Evolutionary conservation across 2,797 vertebrate genomes (phyloP), one percentile per base, ranked within the genome.

Genomic region (Paramormyrops hopkinsi): DNA sequence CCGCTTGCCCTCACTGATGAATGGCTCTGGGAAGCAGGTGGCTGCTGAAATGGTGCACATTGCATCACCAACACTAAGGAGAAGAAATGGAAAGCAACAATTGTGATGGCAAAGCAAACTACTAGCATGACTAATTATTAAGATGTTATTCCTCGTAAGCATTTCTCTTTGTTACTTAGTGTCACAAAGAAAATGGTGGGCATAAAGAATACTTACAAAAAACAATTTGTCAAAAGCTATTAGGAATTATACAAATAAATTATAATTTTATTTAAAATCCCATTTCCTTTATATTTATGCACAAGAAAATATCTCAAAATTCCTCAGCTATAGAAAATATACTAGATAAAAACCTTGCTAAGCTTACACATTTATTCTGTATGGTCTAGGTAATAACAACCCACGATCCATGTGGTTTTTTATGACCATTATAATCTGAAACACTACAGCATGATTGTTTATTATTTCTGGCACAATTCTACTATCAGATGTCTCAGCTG

Each of bases 21-120:
- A 99, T 0, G 98, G 98, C 92, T 99, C 98, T 0, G 97, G 97
- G 93, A 99, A 99, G 83, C 98, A 99, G 48, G 97, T 95, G n/a
- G 98, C 98, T 0, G 98, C 97, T 0, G 98, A 97, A 92, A 99
- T 97, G 90, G 98, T 99, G 93, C 98, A 99, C 46, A 98, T 91
- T 0, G 98, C 98, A 90, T 99, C 98, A 3, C 98, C 98, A 41
- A 99, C 97, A 51, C 98, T 99, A 91, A 56, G 94, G 95, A 12
- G 89, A 90, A 86, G 41, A 11, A 37, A 6, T 29, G 46, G 11
- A 56, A 84, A 22, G 82, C 48, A 11, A 29, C 0, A 33, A 69
- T 4, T 12, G 62, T 69, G 62, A 12, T 29, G 9, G 9, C 62
- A 69, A 33, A 82, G 25, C 8, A 33, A 69, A 65, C 9, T 65